Conservation (phyloP, 2,113 vertebrate species). For the Pica pica region DNA sequence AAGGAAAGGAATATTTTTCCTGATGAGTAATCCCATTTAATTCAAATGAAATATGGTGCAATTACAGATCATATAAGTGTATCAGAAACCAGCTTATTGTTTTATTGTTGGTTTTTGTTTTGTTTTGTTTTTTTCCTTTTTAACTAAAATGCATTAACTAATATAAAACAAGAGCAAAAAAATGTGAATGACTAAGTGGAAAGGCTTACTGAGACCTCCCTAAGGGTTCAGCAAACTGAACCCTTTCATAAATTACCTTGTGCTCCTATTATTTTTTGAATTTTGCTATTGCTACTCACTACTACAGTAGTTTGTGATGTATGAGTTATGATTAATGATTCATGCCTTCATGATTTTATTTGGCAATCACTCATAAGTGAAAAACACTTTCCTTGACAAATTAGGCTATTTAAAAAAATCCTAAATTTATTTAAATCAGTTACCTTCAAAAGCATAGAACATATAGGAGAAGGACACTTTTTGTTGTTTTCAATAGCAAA, state of each 20-base stretch:
- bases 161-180: not conserved
- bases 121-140: not conserved
- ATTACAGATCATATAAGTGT: not conserved
- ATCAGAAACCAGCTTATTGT: not conserved
- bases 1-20: not conserved
- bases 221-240: not conserved
- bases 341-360: not conserved
- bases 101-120: not conserved
- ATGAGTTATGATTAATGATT: not conserved
- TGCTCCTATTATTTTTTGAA: not conserved
- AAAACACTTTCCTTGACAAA: not conserved
- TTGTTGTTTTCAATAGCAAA: not conserved
- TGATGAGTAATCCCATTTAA: not conserved
- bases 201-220: not conserved
- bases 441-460: not conserved
- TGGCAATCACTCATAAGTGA: not conserved
- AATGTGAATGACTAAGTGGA: not conserved
- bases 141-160: not conserved
- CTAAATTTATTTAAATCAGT: not conserved
- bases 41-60: not conserved
- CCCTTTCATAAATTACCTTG: not conserved
- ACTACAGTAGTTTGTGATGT: not conserved
- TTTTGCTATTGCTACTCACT: not conserved
- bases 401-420: not conserved
- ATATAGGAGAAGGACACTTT: not conserved